Evolutionary conservation across 2,888 invertebrate species (phyloP).

Genomic region (Brachynemurus nebulosus): DNA sequence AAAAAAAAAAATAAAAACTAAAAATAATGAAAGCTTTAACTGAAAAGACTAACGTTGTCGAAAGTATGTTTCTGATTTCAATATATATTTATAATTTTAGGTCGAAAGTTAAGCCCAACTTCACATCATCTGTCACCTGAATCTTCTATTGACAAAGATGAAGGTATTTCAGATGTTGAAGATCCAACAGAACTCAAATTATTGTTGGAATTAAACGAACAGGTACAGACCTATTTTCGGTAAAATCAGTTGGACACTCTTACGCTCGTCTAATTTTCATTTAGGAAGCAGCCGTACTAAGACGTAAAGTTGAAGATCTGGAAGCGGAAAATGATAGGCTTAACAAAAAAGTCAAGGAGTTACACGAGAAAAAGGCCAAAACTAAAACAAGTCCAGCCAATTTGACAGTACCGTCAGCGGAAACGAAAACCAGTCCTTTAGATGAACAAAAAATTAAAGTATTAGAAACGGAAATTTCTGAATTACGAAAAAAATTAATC

Average conservation of each 20-base stretch:
- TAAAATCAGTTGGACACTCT: neutral
- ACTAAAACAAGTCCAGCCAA: conserved; percentile 26
- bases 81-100: conserved; percentile 27
- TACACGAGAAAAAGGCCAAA: conserved; percentile 53
- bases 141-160: conserved; percentile 52
- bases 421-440: conserved; percentile 34
- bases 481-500: conserved; percentile 58
- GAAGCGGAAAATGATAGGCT: conserved; percentile 65
- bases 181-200: conserved; percentile 72
- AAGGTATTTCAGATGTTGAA: conserved; percentile 62
- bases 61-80: neutral
- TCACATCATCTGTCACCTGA: conserved; percentile 49
- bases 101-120: conserved; percentile 53
- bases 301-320: conserved; percentile 70
- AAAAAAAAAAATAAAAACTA: too few species aligned
- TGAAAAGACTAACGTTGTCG: too few species aligned
- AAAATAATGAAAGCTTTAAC: too few species aligned
- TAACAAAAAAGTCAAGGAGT: conserved; percentile 60
- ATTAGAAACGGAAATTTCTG: conserved; percentile 60
- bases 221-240: conserved; percentile 31
- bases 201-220: conserved; percentile 77
- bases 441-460: conserved; percentile 55
- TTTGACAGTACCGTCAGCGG: conserved; percentile 20
- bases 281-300: conserved; percentile 66
- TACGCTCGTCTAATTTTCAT: conserved; percentile 9